Percentiles rank a stretch among this genome's conserved stretches.
These are phyloP conservation scores for Cephonodes hylas DNA, from an alignment of 2,888 invertebrate genomes.

Conservation along the genomic window DNA sequence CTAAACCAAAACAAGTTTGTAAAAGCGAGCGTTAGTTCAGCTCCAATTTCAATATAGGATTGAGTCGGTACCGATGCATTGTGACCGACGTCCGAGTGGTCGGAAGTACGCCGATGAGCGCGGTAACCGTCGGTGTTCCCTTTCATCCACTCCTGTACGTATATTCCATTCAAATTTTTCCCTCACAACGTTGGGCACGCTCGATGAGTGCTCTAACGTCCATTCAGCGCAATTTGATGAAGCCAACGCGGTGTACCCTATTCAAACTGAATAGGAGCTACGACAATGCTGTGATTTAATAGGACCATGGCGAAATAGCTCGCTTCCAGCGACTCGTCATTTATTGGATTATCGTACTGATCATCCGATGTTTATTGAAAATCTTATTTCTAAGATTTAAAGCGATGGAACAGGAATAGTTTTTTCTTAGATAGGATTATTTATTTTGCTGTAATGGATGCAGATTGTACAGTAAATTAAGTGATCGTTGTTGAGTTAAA, in stretches of 20 bases:
- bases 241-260: slow-evolving; percentile 64
- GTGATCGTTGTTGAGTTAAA: too few species aligned
- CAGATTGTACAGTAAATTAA: too few species aligned
- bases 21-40: slow-evolving; percentile 48
- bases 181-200: slow-evolving; percentile 60
- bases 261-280: slow-evolving; percentile 69
- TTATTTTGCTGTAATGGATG: too few species aligned
- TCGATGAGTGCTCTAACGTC: slow-evolving; percentile 74
- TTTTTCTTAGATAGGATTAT: not conserved
- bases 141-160: slow-evolving; percentile 48
- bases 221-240: slow-evolving; percentile 79
- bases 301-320: slow-evolving; percentile 60
- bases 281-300: slow-evolving; percentile 74
- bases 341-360: not conserved
- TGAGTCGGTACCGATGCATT: slow-evolving; percentile 62
- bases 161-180: slow-evolving; percentile 80
- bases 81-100: slow-evolving; percentile 65
- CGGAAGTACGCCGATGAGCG: slow-evolving; percentile 52
- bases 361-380: slow-evolving; percentile 9
- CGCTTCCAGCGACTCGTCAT: slow-evolving; percentile 22
- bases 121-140: slow-evolving; percentile 32
- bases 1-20: slow-evolving; percentile 28
- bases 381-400: slow-evolving; percentile 21
- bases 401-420: not conserved
- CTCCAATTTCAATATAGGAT: slow-evolving; percentile 75